These are phyloP conservation scores for Camponotus floridanus DNA, from an alignment of 1,140 invertebrate species.

Conservation along the genomic window DNA sequence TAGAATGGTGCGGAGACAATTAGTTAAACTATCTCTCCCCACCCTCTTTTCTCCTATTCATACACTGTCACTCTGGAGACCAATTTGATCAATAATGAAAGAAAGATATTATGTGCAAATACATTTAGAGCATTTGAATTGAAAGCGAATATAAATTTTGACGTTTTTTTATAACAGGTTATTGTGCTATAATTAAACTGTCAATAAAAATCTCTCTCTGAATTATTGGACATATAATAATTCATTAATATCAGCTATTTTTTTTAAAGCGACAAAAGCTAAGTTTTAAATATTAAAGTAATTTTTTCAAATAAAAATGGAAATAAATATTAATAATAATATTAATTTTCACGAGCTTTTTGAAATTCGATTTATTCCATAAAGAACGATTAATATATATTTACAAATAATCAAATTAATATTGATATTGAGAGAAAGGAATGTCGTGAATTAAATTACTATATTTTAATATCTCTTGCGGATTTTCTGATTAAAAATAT, in stretches of 20 bases:
- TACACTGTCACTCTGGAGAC: neutral
- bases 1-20: slow-evolving; percentile 56
- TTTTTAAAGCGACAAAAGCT: neutral
- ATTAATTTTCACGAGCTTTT: neutral
- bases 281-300: slow-evolving; percentile 2
- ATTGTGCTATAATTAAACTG: neutral
- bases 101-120: slow-evolving; percentile 24
- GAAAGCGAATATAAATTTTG: slow-evolving; percentile 1
- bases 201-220: neutral
- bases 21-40: slow-evolving; percentile 61
- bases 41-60: neutral
- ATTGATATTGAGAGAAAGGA: neutral
- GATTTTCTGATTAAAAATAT: neutral
- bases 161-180: neutral
- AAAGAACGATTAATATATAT: neutral
- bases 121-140: slow-evolving; percentile 38
- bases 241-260: neutral
- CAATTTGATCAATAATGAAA: slow-evolving; percentile 54
- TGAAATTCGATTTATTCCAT: neutral
- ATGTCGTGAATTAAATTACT: neutral
- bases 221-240: neutral
- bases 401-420: neutral
- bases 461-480: neutral
- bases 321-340: neutral
- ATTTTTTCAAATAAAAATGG: slow-evolving; percentile 7